Base-by-base conservation (phyloP, 1,140 invertebrate genomes). In the Conus ventricosus region DNA sequence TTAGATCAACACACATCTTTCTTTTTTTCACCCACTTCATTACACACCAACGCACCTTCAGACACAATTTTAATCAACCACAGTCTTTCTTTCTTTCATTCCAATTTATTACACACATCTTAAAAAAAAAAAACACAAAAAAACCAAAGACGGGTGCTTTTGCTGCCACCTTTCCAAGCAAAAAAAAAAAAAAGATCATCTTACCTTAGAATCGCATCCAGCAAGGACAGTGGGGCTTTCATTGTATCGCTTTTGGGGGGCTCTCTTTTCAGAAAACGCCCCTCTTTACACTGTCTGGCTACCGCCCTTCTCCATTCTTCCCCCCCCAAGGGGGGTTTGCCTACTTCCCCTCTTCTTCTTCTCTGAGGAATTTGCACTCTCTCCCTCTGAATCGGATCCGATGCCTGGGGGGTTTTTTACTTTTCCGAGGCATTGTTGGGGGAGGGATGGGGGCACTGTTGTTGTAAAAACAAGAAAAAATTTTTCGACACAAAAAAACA, bases 151-250 rank as follows among this genome's bases (percentile, higher is more conserved):
- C 0, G 57, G 57, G 5, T 60, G 57, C 57, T 11, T 11, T 0
- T 60, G 57, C 57, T 60, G 39, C 39, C 39, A 0, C 39, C 39
- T 39, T 39, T 39, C 39, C 39, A 39, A 39, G 3, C 39, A 39
- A 39, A 39, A 39, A 39, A 39, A 39, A 39, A 39, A 39, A 39
- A 39, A 39, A 39, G 39, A 39, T 39, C 39, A 39, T 39, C 15
- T 87, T 88, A 95, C 95, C 95, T 94, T 94, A 39, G 98, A 99
- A 94, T 99, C 97, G 95, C 98, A 99, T 7, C 97, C 97, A 88
- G 97, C 20, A 99, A 96, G 0, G 98, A 95, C 98, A 99, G 89
- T 97, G 91, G 0, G 91, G 80, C 91, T 91, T 85, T 94, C 93
- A 92, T 94, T 93, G 90, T 94, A 94, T 94, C 93, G 93, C 92